Conservation (phyloP, 2,113 vertebrate species). For the Zosterops lateralis region DNA sequence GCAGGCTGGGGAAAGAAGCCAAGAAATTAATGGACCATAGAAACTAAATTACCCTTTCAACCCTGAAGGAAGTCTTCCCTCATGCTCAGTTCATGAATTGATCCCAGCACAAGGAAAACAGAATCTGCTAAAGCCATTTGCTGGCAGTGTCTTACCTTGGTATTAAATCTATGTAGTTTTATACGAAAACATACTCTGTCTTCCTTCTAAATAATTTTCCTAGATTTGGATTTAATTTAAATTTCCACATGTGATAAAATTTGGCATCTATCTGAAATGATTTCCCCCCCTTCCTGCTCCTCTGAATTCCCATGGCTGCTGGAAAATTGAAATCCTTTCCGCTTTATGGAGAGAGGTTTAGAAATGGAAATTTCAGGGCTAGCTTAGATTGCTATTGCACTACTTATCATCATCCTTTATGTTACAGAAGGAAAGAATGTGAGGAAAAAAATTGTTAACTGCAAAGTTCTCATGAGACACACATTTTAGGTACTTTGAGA, state of each 20-base stretch:
- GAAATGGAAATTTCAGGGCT: neutral
- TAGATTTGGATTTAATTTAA: neutral
- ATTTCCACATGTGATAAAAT: neutral
- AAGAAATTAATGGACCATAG: slow-evolving; percentile 61
- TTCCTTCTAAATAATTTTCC: neutral
- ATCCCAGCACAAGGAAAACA: slow-evolving; percentile 9
- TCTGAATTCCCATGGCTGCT: neutral
- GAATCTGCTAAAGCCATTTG: slow-evolving; percentile 36
- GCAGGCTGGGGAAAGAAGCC: slow-evolving; percentile 40
- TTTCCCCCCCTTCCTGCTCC: neutral
- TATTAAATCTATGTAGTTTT: neutral
- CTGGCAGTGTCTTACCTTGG: neutral
- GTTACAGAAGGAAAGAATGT: neutral
- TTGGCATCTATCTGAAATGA: neutral
- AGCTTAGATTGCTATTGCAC: neutral
- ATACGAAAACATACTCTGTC: neutral
- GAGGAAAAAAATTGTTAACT: neutral
- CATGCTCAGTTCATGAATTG: neutral
- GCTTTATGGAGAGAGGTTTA: neutral
- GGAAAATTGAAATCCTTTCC: slow-evolving; percentile 26
- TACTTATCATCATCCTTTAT: neutral
- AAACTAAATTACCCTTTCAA: slow-evolving; percentile 62
- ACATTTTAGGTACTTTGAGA: neutral
- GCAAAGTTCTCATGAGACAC: neutral
- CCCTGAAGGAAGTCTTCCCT: slow-evolving; percentile 47